Evolutionary conservation across 2,797 vertebrate species (phyloP), one percentile per base, ranked within the genome.

Genomic region (Sorex maritimensis): DNA sequence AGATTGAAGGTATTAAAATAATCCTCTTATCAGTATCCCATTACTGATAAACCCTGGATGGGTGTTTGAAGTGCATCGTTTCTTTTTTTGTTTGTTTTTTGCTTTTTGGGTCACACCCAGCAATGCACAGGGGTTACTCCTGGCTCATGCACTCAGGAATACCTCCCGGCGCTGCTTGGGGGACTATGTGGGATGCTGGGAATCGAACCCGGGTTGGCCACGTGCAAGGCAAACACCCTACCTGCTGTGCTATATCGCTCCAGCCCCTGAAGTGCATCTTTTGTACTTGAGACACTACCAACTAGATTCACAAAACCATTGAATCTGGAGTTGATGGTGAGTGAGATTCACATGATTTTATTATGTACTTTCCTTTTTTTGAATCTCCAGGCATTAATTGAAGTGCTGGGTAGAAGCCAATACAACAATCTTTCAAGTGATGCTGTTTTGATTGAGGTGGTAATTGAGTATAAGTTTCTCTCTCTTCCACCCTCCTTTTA

Each of bases 221-320:
- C 34, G 34, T 34, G 34, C 34, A 34, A 34, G 34, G 34, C 34
- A 34, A 34, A 34, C 34, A 34, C 34, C 34, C 34, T 34, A 34
- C 34, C 34, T 34, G 34, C 34, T 34, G 34, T 34, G 34, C 34
- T 34, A 34, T 34, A 34, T 34, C 34, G 34, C 34, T 34, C 34
- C 34, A 28, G n/a, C 75, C 49, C 21, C 6, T n/a, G n/a, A 13
- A 58, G 44, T 19, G 0, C 72, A 84, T 86, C 28, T 61, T 73
- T 67, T 23, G 80, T 24, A 2, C 17, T 49, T 65, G 55, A 19
- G 3, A 74, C 14, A 46, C 0, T 73, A 75, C 15, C 21, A 79
- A 73, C n/a, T 69, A 34, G n/a, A 67, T 55, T 91, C 75, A 61
- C 65, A 88, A 89, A 90, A 93, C 77, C 38, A 65, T 49, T 89